Conservation (phyloP, 2,888 invertebrate genomes). For the Lagria hirta region DNA sequence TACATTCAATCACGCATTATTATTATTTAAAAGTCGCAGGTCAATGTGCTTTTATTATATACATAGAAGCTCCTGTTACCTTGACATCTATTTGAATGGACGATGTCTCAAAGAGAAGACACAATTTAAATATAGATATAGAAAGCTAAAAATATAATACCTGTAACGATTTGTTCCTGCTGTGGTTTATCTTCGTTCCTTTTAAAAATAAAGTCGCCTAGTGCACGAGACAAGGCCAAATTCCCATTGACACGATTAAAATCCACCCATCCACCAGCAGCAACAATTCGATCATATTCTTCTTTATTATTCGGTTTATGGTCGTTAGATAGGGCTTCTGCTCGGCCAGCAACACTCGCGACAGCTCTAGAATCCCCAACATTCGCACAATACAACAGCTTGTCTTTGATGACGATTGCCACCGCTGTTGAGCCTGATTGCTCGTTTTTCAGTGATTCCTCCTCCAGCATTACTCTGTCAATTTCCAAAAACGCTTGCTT, state of each 20-base stretch:
- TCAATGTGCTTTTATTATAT: too few relatives aligned
- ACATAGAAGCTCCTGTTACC: too few relatives aligned
- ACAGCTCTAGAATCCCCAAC: slow-evolving; percentile 97
- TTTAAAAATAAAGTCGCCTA: slow-evolving; percentile 98
- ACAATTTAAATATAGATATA: too few relatives aligned
- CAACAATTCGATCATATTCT: slow-evolving; percentile 85
- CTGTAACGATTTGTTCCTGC: slow-evolving; percentile 96
- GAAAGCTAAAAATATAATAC: slow-evolving; percentile 58
- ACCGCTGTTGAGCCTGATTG: slow-evolving; percentile 95
- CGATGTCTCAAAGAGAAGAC: too few relatives aligned
- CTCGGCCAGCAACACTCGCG: slow-evolving; percentile 80
- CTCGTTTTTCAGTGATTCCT: slow-evolving; percentile 85
- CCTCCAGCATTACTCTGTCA: slow-evolving; percentile 90
- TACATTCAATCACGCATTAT: too few relatives aligned
- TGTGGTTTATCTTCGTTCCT: slow-evolving; percentile 80
- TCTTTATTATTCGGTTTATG: slow-evolving; percentile 88
- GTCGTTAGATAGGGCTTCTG: slow-evolving; percentile 80
- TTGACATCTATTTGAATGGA: too few relatives aligned
- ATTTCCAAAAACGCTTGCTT: slow-evolving; percentile 78
- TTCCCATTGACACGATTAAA: slow-evolving; percentile 98
- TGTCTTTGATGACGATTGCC: slow-evolving; percentile 79
- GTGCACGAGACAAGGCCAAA: slow-evolving; percentile 90
- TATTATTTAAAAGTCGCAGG: too few relatives aligned
- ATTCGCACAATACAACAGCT: slow-evolving; percentile 90
- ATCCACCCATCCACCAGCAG: slow-evolving; percentile 97